Evolutionary conservation across 2,888 invertebrate species (phyloP).

Genomic region (Xestia ashworthii): DNA sequence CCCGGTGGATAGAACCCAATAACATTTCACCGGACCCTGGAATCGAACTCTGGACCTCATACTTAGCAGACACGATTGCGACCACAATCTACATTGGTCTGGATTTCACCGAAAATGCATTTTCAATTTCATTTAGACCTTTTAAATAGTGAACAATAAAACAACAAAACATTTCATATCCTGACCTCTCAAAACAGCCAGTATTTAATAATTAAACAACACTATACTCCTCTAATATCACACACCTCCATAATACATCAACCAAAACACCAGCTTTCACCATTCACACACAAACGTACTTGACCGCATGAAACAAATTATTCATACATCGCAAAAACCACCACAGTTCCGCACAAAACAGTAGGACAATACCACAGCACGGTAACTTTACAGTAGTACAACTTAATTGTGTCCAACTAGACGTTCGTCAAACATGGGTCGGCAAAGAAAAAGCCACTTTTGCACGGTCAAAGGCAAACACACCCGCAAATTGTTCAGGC

Average conservation of each 20-base stretch:
- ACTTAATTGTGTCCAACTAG: conserved; percentile 68
- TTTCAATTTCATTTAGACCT: not conserved
- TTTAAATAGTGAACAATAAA: not conserved
- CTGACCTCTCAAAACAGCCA: not conserved
- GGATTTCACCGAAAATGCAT: not conserved
- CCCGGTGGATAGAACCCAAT: no score
- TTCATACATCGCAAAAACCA: conserved; percentile 57
- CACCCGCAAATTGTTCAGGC: conserved; percentile 80
- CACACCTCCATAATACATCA: conserved; percentile 15
- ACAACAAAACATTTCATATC: not conserved
- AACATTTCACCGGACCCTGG: no score
- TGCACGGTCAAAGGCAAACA: conserved; percentile 79
- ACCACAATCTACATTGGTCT: not conserved
- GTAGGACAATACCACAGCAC: conserved; percentile 53
- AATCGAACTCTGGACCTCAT: no score
- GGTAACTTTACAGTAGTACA: conserved; percentile 55
- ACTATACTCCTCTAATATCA: conserved; percentile 1
- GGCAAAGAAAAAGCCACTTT: conserved; percentile 78
- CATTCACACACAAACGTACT: conserved; percentile 1
- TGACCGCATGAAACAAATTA: conserved; percentile 49
- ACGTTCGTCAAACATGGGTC: conserved; percentile 67
- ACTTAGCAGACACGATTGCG: no score
- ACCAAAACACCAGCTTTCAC: conserved; percentile 14
- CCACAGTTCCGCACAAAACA: conserved; percentile 49
- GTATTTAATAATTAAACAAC: not conserved